Evolutionary conservation across 2,888 invertebrate species (phyloP).

Genomic region (Steinernema hermaphroditum): DNA sequence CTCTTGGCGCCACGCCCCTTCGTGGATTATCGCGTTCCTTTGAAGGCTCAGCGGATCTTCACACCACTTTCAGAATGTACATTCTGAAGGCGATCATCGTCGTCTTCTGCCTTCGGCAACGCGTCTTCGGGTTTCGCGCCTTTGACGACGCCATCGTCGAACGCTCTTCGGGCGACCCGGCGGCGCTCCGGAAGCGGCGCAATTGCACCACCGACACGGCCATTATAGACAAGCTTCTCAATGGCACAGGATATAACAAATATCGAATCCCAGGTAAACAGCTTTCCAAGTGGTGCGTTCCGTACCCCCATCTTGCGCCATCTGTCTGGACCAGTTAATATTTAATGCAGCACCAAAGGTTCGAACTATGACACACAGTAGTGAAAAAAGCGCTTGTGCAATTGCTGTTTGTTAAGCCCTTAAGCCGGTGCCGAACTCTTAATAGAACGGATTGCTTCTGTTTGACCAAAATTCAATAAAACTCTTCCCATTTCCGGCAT

Average conservation of each 20-base stretch:
- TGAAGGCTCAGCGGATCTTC: neutral
- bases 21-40: neutral
- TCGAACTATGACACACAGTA: neutral
- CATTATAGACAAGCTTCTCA: slow-evolving; percentile 64
- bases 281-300: neutral
- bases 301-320: neutral
- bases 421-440: too few species aligned
- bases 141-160: slow-evolving; percentile 22
- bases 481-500: too few species aligned
- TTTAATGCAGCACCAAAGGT: neutral
- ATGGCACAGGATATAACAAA: slow-evolving; percentile 66
- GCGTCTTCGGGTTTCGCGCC: neutral
- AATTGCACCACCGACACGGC: slow-evolving; percentile 62
- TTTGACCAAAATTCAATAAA: too few species aligned
- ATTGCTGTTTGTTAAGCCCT: neutral
- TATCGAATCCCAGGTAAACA: slow-evolving; percentile 63
- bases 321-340: neutral
- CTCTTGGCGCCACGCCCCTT: neutral
- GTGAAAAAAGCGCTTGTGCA: neutral
- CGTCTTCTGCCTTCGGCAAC: neutral
- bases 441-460: too few species aligned
- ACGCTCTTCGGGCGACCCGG: neutral
- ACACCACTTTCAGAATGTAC: slow-evolving; percentile 3
- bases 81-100: neutral
- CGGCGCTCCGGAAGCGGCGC: slow-evolving; percentile 16